Base-by-base conservation (phyloP, 1,140 invertebrate species). In the Drosophila lini region DNA sequence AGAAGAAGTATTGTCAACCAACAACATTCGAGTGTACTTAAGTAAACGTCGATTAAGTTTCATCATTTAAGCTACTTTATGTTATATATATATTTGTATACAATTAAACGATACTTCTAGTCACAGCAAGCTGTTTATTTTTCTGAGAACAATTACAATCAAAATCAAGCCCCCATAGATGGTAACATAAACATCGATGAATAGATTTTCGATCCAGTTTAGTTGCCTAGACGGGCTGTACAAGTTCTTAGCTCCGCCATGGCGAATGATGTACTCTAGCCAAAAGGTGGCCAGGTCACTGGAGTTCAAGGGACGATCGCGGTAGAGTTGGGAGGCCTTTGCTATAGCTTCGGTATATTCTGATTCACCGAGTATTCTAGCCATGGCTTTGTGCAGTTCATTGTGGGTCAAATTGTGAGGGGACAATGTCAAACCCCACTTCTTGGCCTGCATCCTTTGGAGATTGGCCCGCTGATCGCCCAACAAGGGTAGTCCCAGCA, bases 401-500 rank as follows among this genome's bases (percentile, higher is more conserved):
- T 81, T 70, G 22, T 89, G 71, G 5, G 73, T 92, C 0, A 94
- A 57, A 32, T 91, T 84, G 0, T 74, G 56, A 36, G 83, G 77
- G 3, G 91, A 48, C 5, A 94, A 25, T 0, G 16, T 81, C 47
- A 93, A 76, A 31, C 93, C 94, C 59, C 92, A 93, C 0, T 93
- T 93, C 5, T 85, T 90, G 3, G 90, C 50, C 22, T 92, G 74
- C 16, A 93, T 90, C 58, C 92, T 92, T 3, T 86, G 78, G n/a
- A 94, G 81, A 78, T 95, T 95, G 5, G 92, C 92, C 5, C 80
- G 91, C 78, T 96, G 95, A 83, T 96, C 95, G 4, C 93, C 93
- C 42, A 94, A 93, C 38, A 96, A 85, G 11, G 96, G 96, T 56
- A 96, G 91, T 0, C 94, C 95, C 36, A 97, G 91, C 40, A 96